Base-by-base conservation (phyloP, 2,888 invertebrate genomes). In the Cremastinae sp. region DNA sequence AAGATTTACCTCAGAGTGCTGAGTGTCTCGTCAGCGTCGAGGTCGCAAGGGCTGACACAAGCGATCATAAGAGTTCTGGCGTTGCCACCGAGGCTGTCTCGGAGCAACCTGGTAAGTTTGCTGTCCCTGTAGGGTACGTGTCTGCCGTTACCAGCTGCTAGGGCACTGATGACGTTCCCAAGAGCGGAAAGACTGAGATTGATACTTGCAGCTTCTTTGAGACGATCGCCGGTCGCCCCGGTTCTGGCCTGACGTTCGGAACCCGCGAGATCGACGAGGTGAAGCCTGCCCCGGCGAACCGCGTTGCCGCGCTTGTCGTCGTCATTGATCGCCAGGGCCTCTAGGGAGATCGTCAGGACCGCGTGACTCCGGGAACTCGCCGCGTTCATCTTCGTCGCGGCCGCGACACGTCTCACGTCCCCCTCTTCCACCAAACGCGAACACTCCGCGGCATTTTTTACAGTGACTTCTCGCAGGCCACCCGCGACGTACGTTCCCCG, bases 61-160 rank as follows among this genome's bases (percentile, higher is more conserved):
- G 96, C 96, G 59, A 96, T 94, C 96, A 97, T 97, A 59, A 97
- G 87, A 0, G 97, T 97, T 85, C 96, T 94, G 0, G 97, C 96
- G 86, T 97, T 97, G 0, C 97, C 97, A 2, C 97, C 96, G 3
- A 96, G 89, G 3, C 95, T 96, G 87, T 96, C 95, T 91, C 95
- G 94, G 22, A 96, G 89, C 2, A 96, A 90, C 78, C 96, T 90
- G 0, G 96, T 96, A 0, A 97, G 90, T 88, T 97, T 97, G 14
- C 96, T 96, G 88, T 97, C 97, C 80, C 97, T 91, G 89, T 95
- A 81, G 93, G 96, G 75, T 93, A 96, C 90, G 94, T 96, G 53
- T 94, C 89, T 93, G 0, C 93, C 92, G 82, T 94, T 94, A 1
- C 94, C 94, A 84, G 94, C 94, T 0, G 94, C 96, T 64, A 97